Conservation (phyloP, 2,797 vertebrate species). For the Tragelaphus oryx region DNA sequence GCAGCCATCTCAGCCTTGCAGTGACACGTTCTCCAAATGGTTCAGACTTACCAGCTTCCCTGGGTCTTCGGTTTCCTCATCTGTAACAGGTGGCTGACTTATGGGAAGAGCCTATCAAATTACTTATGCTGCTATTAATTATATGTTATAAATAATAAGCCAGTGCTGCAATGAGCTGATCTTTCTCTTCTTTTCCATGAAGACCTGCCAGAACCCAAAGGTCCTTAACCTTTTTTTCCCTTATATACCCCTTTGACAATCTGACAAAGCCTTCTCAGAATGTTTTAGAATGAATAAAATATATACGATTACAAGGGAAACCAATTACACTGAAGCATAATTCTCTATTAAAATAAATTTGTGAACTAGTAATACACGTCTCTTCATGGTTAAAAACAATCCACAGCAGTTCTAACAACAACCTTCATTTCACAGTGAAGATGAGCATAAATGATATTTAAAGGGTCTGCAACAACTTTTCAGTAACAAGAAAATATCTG, state of each 20-base stretch:
- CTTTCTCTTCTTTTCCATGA: not conserved
- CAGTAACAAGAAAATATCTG: not conserved
- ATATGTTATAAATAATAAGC: not conserved
- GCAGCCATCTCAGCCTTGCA: too few relatives aligned
- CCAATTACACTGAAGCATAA: not conserved
- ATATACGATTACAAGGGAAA: not conserved
- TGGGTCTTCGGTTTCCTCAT: not conserved
- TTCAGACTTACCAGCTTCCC: too few relatives aligned
- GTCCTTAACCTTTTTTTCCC: not conserved
- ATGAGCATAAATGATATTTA: too few relatives aligned
- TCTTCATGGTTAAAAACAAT: not conserved
- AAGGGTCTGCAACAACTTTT: not conserved
- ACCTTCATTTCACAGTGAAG: not conserved
- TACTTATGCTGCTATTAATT: not conserved
- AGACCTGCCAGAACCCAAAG: not conserved
- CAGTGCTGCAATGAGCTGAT: not conserved
- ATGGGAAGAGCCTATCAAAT: not conserved
- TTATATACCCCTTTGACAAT: not conserved
- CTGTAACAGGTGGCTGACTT: not conserved
- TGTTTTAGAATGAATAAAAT: not conserved
- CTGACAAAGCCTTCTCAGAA: not conserved
- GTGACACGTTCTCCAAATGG: too few relatives aligned
- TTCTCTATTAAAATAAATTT: not conserved
- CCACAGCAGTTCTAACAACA: not conserved
- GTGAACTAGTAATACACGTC: not conserved